Percentiles rank a stretch among this genome's conserved stretches.
Evolutionary conservation across 2,797 vertebrate genomes (phyloP).

Genomic region (Champsocephalus esox): DNA sequence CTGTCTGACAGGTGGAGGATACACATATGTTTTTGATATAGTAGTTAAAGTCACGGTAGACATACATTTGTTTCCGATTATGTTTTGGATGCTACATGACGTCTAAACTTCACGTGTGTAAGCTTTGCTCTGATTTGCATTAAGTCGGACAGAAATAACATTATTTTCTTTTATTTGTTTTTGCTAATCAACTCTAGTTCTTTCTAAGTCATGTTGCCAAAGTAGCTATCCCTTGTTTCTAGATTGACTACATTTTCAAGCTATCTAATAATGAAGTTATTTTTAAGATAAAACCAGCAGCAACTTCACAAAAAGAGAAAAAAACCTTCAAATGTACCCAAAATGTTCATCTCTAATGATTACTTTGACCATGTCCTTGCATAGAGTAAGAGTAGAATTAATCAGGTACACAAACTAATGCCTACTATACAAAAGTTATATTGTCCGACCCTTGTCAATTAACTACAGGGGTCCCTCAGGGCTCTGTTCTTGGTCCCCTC

Average conservation of each 20-base stretch:
- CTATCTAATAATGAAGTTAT: background rate
- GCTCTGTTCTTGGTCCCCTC: no score
- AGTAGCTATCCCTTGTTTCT: conserved; percentile 31
- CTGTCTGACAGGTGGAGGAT: conserved; percentile 8
- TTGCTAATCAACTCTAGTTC: conserved; percentile 18
- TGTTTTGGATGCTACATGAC: background rate
- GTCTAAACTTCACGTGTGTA: conserved; percentile 1
- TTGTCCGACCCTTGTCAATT: no score
- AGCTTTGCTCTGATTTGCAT: background rate
- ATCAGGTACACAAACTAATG: background rate
- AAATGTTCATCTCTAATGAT: background rate
- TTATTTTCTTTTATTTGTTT: background rate
- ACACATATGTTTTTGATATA: conserved; percentile 7
- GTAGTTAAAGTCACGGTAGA: background rate
- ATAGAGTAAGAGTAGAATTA: background rate
- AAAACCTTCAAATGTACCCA: background rate
- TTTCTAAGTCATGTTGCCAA: conserved; percentile 6
- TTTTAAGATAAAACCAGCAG: background rate
- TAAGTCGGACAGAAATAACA: background rate
- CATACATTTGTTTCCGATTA: background rate
- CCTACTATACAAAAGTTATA: background rate
- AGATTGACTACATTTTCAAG: background rate
- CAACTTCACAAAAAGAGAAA: background rate
- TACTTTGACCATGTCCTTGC: background rate
- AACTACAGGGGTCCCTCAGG: no score